These are phyloP conservation scores for Macrotus californicus DNA, from an alignment of 2,113 vertebrate species.

Conservation along the genomic window DNA sequence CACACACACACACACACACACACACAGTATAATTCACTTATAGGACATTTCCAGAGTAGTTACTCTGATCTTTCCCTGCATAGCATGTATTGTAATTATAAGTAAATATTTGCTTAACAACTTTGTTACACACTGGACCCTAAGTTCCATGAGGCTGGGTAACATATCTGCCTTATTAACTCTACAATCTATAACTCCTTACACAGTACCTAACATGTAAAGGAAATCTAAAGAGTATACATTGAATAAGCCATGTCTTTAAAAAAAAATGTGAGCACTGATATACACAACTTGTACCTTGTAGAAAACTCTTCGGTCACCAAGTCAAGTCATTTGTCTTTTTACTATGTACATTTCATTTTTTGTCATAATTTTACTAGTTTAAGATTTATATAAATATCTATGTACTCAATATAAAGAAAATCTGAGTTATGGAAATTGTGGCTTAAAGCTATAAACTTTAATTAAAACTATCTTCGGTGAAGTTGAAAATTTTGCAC, in stretches of 20 bases:
- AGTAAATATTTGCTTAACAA: neutral
- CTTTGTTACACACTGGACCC: neutral
- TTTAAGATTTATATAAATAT: constrained; percentile 42
- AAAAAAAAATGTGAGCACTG: neutral
- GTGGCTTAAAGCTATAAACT: constrained; percentile 66
- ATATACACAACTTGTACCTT: neutral
- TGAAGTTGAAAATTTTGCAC: constrained; percentile 32
- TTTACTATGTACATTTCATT: neutral
- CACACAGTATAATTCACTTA: neutral
- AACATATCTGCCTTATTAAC: neutral
- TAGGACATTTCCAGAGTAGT: neutral
- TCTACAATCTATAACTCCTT: neutral
- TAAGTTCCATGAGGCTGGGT: neutral
- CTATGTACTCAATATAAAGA: constrained; percentile 46
- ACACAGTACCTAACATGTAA: neutral
- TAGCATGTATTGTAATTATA: neutral
- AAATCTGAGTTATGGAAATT: constrained; percentile 65
- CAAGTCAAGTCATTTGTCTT: neutral
- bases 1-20: neutral
- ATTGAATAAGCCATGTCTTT: neutral
- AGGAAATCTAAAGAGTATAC: neutral
- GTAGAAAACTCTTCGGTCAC: neutral
- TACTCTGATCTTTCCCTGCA: neutral
- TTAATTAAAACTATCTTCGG: constrained; percentile 71
- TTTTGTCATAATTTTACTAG: constrained; percentile 55